Conservation (phyloP, 2,797 vertebrate species). For the Glyptemys insculpta region DNA sequence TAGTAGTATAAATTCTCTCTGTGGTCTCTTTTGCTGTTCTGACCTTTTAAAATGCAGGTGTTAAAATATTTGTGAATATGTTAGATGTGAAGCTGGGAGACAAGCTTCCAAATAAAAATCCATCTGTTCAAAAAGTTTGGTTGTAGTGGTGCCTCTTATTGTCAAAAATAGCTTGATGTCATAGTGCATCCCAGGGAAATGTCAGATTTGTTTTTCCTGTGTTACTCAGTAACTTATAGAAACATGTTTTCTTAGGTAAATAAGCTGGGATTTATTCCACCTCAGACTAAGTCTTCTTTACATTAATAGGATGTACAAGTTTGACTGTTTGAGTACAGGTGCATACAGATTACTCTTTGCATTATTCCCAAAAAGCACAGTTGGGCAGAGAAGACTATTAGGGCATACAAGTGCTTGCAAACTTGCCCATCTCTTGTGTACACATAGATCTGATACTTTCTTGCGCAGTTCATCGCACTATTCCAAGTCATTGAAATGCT, state of each 20-base stretch:
- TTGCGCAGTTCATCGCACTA: neutral
- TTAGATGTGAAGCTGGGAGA: neutral
- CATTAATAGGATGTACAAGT: neutral
- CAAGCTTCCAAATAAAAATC: neutral
- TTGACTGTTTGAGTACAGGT: neutral
- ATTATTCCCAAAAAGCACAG: neutral
- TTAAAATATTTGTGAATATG: neutral
- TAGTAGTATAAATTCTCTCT: neutral
- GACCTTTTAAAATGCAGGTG: neutral
- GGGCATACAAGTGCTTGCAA: neutral
- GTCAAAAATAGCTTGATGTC: neutral
- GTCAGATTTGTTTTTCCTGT: conserved; percentile 19
- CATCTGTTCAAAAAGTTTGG: neutral
- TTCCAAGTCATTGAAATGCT: neutral
- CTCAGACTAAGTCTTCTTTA: conserved; percentile 5
- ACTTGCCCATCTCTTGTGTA: neutral
- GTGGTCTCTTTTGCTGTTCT: conserved; percentile 9
- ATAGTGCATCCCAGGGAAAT: conserved; percentile 38
- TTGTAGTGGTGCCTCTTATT: neutral
- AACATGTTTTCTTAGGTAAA: conserved; percentile 49
- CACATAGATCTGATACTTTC: neutral
- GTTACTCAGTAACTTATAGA: conserved; percentile 38
- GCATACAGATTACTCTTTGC: neutral
- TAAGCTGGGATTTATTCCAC: conserved; percentile 62
- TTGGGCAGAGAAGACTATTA: neutral